phyloP scores from a whole-genome alignment of 2,797 vertebrate genomes.

The Rallus crepitans region DNA sequence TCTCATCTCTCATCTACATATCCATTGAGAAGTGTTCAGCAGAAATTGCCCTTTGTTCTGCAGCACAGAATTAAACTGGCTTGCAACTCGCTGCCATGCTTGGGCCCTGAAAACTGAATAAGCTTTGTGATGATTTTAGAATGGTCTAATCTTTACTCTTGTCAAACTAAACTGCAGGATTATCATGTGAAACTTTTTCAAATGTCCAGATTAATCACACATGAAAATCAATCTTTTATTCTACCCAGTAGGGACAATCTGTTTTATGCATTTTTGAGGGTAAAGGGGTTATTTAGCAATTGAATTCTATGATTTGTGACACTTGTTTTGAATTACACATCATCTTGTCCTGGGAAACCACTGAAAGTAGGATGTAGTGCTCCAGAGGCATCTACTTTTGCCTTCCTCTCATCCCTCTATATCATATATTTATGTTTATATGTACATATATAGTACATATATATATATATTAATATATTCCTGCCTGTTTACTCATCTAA shows the following conservation, averaged over 20 bases:
- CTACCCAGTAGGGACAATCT: background rate
- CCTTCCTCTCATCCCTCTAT: background rate
- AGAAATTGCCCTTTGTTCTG: conserved; percentile 79
- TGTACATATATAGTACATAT: background rate
- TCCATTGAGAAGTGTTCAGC: conserved; percentile 74
- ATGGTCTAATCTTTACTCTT: conserved; percentile 60
- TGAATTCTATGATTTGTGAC: conserved; percentile 27
- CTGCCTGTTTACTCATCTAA: background rate
- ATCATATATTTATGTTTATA: background rate
- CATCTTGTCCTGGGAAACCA: background rate
- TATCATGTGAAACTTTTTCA: conserved; percentile 58
- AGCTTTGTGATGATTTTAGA: conserved; percentile 57
- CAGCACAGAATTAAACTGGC: conserved; percentile 66
- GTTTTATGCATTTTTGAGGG: background rate
- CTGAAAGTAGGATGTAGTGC: background rate
- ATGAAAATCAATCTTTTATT: conserved; percentile 41
- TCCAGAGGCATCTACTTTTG: background rate
- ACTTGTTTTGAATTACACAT: conserved; percentile 23
- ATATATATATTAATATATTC: background rate
- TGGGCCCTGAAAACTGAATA: conserved; percentile 56
- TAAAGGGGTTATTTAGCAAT: conserved; percentile 25
- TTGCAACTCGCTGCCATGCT: conserved; percentile 64
- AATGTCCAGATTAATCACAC: conserved; percentile 39
- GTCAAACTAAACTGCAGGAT: conserved; percentile 62
- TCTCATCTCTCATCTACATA: conserved; percentile 77